Conservation (phyloP, 2,888 invertebrate species). For the Apotomis capreana region DNA sequence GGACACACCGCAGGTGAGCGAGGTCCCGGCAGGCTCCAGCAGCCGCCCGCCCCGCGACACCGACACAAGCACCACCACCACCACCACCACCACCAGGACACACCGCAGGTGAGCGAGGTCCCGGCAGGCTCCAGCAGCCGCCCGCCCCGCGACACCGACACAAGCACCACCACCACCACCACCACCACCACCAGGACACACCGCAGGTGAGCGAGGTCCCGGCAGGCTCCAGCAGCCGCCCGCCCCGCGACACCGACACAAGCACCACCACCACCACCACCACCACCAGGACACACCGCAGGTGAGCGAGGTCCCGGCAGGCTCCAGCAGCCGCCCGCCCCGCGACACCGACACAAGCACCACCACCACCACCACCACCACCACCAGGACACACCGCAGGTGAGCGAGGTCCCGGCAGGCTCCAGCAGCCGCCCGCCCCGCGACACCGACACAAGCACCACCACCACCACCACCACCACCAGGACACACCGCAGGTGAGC, state of each 20-base stretch:
- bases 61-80: slow-evolving; percentile 42
- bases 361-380: slow-evolving; percentile 42
- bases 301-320: slow-evolving; percentile 4
- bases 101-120: slow-evolving; percentile 30
- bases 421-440: slow-evolving; percentile 26
- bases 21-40: too few relatives aligned
- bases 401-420: not conserved
- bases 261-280: slow-evolving; percentile 43
- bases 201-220: slow-evolving; percentile 24
- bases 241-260: slow-evolving; percentile 39
- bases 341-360: slow-evolving; percentile 38
- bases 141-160: slow-evolving; percentile 40
- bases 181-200: slow-evolving; percentile 45
- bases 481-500: slow-evolving; percentile 29
- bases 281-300: slow-evolving; percentile 44
- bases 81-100: slow-evolving; percentile 46
- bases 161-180: slow-evolving; percentile 45
- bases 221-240: too few relatives aligned
- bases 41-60: slow-evolving; percentile 35
- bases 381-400: slow-evolving; percentile 39
- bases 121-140: too few relatives aligned
- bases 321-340: slow-evolving; percentile 24
- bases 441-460: slow-evolving; percentile 40
- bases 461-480: slow-evolving; percentile 43
- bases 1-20: slow-evolving; percentile 26